phyloP scores from a whole-genome alignment of 2,888 invertebrate genomes.

The Zele albiditarsus region DNA sequence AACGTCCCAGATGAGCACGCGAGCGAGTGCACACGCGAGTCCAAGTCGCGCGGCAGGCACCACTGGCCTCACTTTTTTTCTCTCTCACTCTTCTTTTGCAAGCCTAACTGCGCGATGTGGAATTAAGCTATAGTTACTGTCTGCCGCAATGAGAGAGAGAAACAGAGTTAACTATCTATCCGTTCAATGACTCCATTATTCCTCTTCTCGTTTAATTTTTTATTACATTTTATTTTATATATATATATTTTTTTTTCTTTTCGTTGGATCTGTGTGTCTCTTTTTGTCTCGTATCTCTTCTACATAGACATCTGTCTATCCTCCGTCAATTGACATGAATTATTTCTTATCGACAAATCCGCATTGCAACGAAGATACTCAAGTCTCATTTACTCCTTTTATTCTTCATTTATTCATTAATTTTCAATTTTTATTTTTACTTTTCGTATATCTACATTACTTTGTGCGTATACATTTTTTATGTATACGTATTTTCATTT shows the following conservation, averaged over 20 bases:
- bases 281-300: background rate
- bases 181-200: conserved; percentile 33
- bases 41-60: conserved; percentile 19
- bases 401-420: background rate
- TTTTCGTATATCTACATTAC: background rate
- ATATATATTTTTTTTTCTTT: background rate
- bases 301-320: conserved; percentile 20
- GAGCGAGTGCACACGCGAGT: conserved; percentile 46
- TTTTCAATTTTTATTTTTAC: background rate
- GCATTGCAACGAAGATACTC: background rate
- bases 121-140: conserved; percentile 34
- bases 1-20: conserved; percentile 52
- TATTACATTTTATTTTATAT: conserved; percentile 35
- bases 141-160: background rate
- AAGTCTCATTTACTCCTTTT: background rate
- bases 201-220: conserved; percentile 29
- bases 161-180: conserved; percentile 16
- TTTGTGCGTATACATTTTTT: background rate
- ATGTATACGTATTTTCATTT: background rate
- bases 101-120: background rate
- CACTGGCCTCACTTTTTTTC: conserved; percentile 11
- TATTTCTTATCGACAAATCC: conserved; percentile 11
- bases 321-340: conserved; percentile 8
- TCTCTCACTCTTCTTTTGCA: background rate
- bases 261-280: background rate